Base-by-base conservation (phyloP, 2,113 vertebrate species). In the Rynchops niger region DNA sequence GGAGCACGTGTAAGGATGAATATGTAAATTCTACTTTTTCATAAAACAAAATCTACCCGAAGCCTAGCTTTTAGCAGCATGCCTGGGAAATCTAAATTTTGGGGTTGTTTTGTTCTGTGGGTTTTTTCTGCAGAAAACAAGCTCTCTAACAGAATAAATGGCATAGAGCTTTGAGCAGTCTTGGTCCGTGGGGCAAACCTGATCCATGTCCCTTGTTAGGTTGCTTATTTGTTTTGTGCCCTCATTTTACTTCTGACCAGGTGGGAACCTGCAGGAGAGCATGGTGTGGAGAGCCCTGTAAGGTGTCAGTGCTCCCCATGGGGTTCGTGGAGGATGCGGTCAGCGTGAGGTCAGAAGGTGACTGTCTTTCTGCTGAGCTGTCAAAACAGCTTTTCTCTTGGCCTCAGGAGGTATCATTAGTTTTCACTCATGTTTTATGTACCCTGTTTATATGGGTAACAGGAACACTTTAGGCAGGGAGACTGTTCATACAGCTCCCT, bases 321-420 rank as follows among this genome's bases (percentile, higher is more conserved):
- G 6, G 45, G 9, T 0, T 0, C 11, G 23, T 36, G 14, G 9
- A 74, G 42, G 29, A 22, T 67, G 42, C 2, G 0, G 21, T 42
- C 30, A 63, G 15, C 5, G 2, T 50, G 40, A 78, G 34, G 12
- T 49, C n/a, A 59, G 7, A 83, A 12, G 8, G 14, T 76, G 42
- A 36, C 36, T 52, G 23, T 27, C 61, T 87, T 65, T 53, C 62
- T 65, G 5, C 23, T 21, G 17, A 32, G 10, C 6, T 59, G 38
- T 34, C 22, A 21, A n/a, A 82, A 43, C 11, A 71, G 3, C 17
- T 9, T 85, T 88, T 36, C 22, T 82, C 43, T 40, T 73, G 73
- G 6, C 9, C 15, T 63, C 55, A 26, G 23, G 38, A 82, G 74
- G 81, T 42, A 25, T 9, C 11, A 36, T n/a, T n/a, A 70, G 6